Conservation (phyloP, 2,797 vertebrate genomes). For the Mus caroli region DNA sequence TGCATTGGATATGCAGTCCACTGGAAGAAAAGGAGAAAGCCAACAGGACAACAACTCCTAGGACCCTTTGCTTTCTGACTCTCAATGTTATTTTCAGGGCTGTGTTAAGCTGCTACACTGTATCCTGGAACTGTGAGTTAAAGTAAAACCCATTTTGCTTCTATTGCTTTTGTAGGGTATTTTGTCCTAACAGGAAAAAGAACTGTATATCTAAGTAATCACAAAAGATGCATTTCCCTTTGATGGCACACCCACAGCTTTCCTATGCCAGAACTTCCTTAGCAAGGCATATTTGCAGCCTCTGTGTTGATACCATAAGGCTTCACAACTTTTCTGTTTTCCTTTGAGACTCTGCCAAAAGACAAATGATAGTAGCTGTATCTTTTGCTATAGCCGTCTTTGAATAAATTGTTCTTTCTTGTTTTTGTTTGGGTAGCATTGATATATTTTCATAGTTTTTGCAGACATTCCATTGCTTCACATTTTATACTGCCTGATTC, state of each 20-base stretch:
- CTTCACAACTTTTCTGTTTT: neutral
- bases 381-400: no score
- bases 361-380: neutral
- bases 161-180: neutral
- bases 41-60: neutral
- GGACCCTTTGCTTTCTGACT: neutral
- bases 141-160: neutral
- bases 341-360: neutral
- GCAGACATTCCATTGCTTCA: neutral
- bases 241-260: neutral
- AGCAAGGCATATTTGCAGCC: neutral
- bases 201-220: neutral
- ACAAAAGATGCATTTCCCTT: accelerated
- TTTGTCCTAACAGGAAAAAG: neutral
- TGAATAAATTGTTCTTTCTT: neutral
- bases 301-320: neutral
- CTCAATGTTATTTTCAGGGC: neutral
- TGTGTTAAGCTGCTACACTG: neutral
- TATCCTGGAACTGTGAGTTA: neutral
- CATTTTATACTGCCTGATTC: neutral
- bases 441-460: neutral
- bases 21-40: neutral
- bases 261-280: neutral
- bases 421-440: neutral
- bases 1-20: neutral